Base-by-base conservation (phyloP, 2,888 invertebrate genomes). In the Alitta virens region DNA sequence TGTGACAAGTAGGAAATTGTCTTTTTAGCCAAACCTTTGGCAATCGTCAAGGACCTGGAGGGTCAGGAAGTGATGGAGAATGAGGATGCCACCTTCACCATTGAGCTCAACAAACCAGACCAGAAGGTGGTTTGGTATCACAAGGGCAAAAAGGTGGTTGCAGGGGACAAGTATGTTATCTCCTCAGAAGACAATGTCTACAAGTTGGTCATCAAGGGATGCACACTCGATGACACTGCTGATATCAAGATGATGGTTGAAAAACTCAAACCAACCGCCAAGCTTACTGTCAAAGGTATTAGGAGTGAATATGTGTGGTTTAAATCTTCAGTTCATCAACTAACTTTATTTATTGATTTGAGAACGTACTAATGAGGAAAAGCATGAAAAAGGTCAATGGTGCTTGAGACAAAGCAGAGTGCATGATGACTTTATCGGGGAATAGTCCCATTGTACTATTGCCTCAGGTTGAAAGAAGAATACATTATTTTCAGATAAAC, bases 91-190 rank as follows among this genome's bases (percentile, higher is more conserved):
- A 72, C 69, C 42, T 71, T 83, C 64, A 74, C 73, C 5, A 91
- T 94, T 9, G 89, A 92, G 84, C 84, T 95, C 58, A 92, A 93
- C 0, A 88, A 88, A 70, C 87, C 90, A 61, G 86, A 89, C 70
- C 87, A 89, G 12, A 87, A 89, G 64, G 91, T 94, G 1, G 88
- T 87, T 59, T 96, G 96, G 95, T 58, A 54, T 14, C 81, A 94
- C 83, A 94, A 94, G 78, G 92, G 92, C 0, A 91, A 92, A 77
- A 93, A 94, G 78, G 83, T 96, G 46, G 91, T 91, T 77, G 69
- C 75, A 55, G 67, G 68, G 61, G 74, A 76, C 55, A 78, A 77
- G 64, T 74, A 76, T 63, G 72, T 72, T 69, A 71, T 77, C 66
- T 61, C 73, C 52, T 70, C 70, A 40, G 75, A 77, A 18, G 77